Conservation (phyloP, 2,113 vertebrate genomes). For the Lamprotornis superbus region DNA sequence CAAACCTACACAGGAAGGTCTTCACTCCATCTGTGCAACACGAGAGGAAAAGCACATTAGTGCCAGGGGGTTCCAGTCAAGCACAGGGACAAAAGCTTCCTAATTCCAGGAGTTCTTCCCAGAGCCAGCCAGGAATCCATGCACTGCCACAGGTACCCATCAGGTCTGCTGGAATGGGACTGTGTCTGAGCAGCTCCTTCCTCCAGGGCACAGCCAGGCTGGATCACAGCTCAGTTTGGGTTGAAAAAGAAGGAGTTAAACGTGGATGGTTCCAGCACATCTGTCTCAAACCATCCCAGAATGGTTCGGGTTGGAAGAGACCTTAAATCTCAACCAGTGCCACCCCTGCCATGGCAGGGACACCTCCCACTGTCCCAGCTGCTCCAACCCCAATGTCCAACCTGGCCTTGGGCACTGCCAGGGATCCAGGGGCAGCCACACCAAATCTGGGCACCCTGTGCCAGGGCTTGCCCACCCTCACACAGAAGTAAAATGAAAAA, state of each 20-base stretch:
- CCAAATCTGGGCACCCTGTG: background rate
- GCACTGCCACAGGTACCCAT: background rate
- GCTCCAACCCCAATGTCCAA: background rate
- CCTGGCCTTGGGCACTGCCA: background rate
- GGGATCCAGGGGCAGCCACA: background rate
- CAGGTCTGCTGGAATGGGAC: background rate
- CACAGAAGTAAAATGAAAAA: background rate
- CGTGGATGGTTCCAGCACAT: background rate
- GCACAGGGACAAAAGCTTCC: background rate
- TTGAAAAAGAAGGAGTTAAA: background rate
- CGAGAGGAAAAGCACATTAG: background rate
- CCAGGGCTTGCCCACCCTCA: fast-evolving
- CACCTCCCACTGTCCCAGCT: background rate
- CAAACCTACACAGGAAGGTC: background rate
- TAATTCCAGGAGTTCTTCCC: background rate
- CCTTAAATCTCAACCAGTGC: fast-evolving
- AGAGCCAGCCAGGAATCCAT: background rate
- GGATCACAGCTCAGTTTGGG: background rate
- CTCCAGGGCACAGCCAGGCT: background rate
- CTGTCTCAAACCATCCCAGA: background rate
- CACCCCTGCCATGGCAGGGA: background rate
- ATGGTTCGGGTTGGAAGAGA: background rate
- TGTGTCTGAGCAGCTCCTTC: background rate
- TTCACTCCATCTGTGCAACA: background rate
- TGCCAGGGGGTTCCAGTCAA: background rate